Evolutionary conservation across 2,797 vertebrate species (phyloP).

Genomic region (Chelonia mydas): DNA sequence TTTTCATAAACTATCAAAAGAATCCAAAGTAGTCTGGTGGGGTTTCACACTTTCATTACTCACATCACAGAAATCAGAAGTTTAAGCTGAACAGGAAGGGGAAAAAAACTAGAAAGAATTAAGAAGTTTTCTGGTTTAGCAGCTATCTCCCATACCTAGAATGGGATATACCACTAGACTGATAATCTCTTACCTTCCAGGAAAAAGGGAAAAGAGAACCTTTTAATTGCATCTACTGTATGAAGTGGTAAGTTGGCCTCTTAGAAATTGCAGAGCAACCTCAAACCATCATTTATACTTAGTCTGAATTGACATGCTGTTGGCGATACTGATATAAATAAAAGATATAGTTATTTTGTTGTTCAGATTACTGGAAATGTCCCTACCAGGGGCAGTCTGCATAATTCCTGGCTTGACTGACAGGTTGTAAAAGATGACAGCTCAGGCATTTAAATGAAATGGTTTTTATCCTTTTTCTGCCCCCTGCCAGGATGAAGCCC

Average conservation of each 20-base stretch:
- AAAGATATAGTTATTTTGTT: conserved; percentile 63
- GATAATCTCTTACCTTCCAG: conserved; percentile 9
- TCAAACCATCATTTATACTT: neutral
- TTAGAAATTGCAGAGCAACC: neutral
- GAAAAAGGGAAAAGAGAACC: neutral
- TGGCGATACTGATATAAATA: conserved; percentile 61
- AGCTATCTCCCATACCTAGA: neutral
- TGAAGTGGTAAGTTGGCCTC: neutral
- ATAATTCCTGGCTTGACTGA: conserved; percentile 51
- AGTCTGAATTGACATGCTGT: conserved; percentile 30
- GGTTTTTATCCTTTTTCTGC: neutral
- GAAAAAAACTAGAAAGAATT: neutral
- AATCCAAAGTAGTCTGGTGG: neutral
- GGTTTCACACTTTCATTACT: neutral
- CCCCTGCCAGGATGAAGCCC: neutral
- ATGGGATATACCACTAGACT: neutral
- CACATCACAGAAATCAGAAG: neutral
- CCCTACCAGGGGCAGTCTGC: neutral
- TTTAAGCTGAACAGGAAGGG: neutral
- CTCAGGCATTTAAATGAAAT: conserved; percentile 46
- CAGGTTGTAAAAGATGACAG: neutral
- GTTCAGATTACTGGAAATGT: conserved; percentile 36
- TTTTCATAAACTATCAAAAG: neutral
- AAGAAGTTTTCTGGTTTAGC: neutral
- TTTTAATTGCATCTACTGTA: neutral